phyloP scores from a whole-genome alignment of 2,888 invertebrate species.

The Seladonia tumulorum region DNA sequence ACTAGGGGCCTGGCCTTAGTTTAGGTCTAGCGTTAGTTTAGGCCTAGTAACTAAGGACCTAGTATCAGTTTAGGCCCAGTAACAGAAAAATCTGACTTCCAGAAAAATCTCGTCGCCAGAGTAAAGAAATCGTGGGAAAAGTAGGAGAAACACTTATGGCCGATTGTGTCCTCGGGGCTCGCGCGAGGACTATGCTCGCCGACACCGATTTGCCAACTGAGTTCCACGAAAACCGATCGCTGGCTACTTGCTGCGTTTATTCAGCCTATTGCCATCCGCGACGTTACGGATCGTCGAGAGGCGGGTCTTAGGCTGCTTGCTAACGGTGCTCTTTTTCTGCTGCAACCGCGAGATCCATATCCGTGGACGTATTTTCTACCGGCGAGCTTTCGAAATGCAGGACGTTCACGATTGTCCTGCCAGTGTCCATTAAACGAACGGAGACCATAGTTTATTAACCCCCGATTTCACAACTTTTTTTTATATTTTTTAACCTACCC shows the following conservation, averaged over 20 bases:
- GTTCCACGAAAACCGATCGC: constrained; percentile 68
- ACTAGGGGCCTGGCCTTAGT: too few species aligned
- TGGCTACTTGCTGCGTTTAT: constrained; percentile 55
- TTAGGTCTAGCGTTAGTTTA: too few species aligned
- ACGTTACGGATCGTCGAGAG: constrained; percentile 47
- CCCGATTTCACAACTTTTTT: background rate
- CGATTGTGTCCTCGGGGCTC: constrained; percentile 52
- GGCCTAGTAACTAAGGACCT: too few species aligned
- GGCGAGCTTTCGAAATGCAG: constrained; percentile 23
- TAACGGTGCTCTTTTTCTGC: constrained; percentile 47
- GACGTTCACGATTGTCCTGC: background rate
- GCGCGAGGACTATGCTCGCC: constrained; percentile 44
- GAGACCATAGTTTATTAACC: background rate
- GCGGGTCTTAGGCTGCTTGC: constrained; percentile 35
- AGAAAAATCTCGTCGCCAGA: constrained; percentile 1
- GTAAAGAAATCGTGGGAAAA: constrained; percentile 76
- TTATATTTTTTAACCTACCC: too few species aligned
- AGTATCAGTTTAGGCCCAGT: too few species aligned
- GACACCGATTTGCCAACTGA: constrained; percentile 55
- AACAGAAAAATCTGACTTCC: too few species aligned
- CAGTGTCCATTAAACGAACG: background rate
- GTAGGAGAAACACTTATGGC: constrained; percentile 63
- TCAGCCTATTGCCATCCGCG: constrained; percentile 43
- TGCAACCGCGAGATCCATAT: constrained; percentile 1
- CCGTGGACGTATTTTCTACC: constrained; percentile 35